Percentiles rank a stretch among this genome's conserved stretches.
phyloP scores from a whole-genome alignment of 2,113 vertebrate species.

The Anser cygnoides region DNA sequence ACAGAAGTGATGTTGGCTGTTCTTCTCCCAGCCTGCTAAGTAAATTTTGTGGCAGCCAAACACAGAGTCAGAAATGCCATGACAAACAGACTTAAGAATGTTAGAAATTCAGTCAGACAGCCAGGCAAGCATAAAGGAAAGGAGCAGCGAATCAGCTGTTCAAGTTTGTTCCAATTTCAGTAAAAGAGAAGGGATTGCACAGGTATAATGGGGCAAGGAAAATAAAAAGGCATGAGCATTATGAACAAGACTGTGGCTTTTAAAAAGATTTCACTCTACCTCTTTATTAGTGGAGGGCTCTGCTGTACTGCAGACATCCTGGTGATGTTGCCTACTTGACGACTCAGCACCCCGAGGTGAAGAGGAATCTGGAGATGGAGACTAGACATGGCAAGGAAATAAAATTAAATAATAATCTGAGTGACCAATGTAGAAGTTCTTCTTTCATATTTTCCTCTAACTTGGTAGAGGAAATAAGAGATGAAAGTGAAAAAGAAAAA shows the following conservation, averaged over 20 bases:
- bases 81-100: background rate
- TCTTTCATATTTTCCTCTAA: background rate
- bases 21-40: background rate
- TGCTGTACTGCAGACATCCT: slow-evolving; percentile 79
- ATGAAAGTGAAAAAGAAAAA: background rate
- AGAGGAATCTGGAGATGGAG: slow-evolving; percentile 86
- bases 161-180: background rate
- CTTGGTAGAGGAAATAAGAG: background rate
- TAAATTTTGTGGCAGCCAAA: background rate
- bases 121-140: background rate
- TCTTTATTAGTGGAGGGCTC: slow-evolving; percentile 88
- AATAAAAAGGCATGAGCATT: background rate
- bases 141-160: background rate
- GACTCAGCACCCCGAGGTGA: slow-evolving; percentile 92
- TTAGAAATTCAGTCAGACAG: background rate
- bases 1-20: background rate
- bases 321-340: slow-evolving; percentile 81
- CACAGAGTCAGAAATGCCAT: background rate
- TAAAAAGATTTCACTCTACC: slow-evolving; percentile 74
- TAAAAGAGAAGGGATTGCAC: background rate
- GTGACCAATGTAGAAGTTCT: background rate
- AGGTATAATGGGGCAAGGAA: background rate
- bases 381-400: slow-evolving; percentile 77
- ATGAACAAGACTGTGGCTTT: background rate
- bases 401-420: slow-evolving; percentile 22